A percentile compares a stretch with the other conserved stretches of the same genome.
Conservation (phyloP, 2,888 invertebrate species). For the Lepidochrysops patricia region DNA sequence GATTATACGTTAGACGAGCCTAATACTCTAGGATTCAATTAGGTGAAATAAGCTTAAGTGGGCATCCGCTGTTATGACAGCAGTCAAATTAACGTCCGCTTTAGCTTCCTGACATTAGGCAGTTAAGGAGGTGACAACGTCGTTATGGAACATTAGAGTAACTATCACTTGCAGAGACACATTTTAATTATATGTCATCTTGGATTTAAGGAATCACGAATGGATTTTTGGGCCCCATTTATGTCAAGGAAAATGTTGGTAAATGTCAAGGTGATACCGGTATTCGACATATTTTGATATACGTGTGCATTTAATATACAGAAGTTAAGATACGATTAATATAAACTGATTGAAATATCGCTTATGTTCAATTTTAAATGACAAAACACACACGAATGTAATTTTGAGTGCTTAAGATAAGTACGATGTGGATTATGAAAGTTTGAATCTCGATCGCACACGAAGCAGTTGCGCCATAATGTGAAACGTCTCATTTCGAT, state of each 20-base stretch:
- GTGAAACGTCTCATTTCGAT: background rate
- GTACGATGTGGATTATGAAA: background rate
- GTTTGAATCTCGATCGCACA: background rate
- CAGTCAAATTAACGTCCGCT: slow-evolving; percentile 59
- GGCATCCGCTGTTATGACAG: slow-evolving; percentile 70
- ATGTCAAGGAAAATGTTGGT: too few species aligned
- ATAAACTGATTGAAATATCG: background rate
- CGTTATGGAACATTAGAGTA: slow-evolving; percentile 19
- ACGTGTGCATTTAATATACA: background rate
- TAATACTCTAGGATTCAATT: slow-evolving; percentile 73
- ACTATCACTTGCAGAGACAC: background rate
- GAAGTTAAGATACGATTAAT: background rate
- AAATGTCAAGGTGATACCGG: too few species aligned
- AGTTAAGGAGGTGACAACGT: slow-evolving; percentile 43
- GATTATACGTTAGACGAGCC: slow-evolving; percentile 62
- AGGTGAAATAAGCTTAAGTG: slow-evolving; percentile 72
- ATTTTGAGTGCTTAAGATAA: background rate
- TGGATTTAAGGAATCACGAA: background rate
- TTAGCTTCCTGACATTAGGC: slow-evolving; percentile 47
- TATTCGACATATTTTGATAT: too few species aligned
- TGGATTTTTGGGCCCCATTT: too few species aligned
- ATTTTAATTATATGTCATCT: background rate
- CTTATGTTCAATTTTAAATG: background rate
- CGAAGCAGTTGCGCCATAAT: background rate
- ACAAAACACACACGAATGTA: background rate